These are phyloP conservation scores for Corella eumyota DNA, from an alignment of 23 tunicate species.

Conservation along the genomic window DNA sequence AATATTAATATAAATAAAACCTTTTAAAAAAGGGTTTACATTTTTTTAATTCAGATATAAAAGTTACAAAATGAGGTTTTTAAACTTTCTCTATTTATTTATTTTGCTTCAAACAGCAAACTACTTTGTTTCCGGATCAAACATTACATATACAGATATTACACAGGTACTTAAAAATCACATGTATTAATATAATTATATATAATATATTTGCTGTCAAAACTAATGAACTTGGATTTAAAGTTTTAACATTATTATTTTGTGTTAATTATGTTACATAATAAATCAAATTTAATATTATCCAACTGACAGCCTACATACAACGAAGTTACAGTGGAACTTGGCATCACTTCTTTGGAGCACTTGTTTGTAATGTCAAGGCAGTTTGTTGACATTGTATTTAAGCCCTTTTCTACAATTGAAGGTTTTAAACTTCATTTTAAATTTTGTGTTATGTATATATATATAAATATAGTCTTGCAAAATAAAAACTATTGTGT, in stretches of 20 bases:
- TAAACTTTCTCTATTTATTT: too few relatives aligned
- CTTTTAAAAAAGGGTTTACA: too few relatives aligned
- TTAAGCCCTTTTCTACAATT: slow-evolving; percentile 54
- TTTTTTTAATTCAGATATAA: too few relatives aligned
- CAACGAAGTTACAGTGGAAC: slow-evolving; percentile 13
- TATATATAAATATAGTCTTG: too few relatives aligned
- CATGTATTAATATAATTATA: too few relatives aligned
- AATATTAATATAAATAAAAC: too few relatives aligned
- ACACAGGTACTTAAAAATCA: too few relatives aligned
- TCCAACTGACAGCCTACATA: slow-evolving; percentile 38
- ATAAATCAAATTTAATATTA: too few relatives aligned
- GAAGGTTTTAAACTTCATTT: slow-evolving; percentile 28
- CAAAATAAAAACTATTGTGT: neutral
- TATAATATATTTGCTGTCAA: too few relatives aligned
- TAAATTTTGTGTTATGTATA: neutral
- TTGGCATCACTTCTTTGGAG: slow-evolving; percentile 15
- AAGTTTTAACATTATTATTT: neutral
- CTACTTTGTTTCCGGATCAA: neutral
- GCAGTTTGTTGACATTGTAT: slow-evolving; percentile 61
- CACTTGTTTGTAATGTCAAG: slow-evolving; percentile 50
- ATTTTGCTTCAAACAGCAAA: too few relatives aligned
- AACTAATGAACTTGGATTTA: neutral
- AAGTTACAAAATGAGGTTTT: too few relatives aligned
- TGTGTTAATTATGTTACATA: too few relatives aligned
- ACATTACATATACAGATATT: slow-evolving; percentile 4